Conservation (phyloP, 2,888 invertebrate species). For the Formica aserva region DNA sequence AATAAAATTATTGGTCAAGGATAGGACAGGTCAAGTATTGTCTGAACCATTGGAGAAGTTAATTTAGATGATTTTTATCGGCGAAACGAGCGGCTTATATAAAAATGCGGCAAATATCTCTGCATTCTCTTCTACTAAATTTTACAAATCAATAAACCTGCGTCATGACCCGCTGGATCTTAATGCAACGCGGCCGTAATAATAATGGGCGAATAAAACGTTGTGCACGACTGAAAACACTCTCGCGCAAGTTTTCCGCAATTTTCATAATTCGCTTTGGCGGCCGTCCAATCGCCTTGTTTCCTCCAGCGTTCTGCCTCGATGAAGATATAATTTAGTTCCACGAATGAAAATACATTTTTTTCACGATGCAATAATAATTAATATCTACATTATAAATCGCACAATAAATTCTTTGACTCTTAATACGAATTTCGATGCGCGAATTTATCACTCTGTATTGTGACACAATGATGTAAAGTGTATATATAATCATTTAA, state of each 20-base stretch:
- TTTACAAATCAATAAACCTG: conserved; percentile 73
- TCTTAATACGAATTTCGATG: not conserved
- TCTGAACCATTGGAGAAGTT: not conserved
- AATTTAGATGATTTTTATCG: conserved; percentile 33
- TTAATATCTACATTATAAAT: conserved; percentile 1
- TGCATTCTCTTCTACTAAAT: conserved; percentile 68
- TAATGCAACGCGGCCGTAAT: conserved; percentile 62
- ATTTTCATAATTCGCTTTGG: conserved; percentile 42
- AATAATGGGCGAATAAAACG: conserved; percentile 31
- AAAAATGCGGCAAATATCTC: conserved; percentile 56
- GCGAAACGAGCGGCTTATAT: conserved; percentile 51
- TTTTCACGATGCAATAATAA: not conserved
- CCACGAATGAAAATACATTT: not conserved
- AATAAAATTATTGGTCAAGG: not conserved
- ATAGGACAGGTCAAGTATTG: not conserved
- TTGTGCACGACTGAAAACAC: conserved; percentile 12
- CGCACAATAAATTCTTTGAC: not conserved
- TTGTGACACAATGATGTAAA: not conserved
- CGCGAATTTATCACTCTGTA: not conserved
- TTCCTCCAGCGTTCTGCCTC: not conserved
- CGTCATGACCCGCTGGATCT: conserved; percentile 68
- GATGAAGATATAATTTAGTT: not conserved
- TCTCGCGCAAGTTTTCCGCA: conserved; percentile 42
- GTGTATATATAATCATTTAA: not conserved
- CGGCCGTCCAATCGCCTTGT: conserved; percentile 23